Evolutionary conservation across 2,888 invertebrate genomes (phyloP), one percentile per base, ranked within the genome.

Genomic region (Apantesis nais): DNA sequence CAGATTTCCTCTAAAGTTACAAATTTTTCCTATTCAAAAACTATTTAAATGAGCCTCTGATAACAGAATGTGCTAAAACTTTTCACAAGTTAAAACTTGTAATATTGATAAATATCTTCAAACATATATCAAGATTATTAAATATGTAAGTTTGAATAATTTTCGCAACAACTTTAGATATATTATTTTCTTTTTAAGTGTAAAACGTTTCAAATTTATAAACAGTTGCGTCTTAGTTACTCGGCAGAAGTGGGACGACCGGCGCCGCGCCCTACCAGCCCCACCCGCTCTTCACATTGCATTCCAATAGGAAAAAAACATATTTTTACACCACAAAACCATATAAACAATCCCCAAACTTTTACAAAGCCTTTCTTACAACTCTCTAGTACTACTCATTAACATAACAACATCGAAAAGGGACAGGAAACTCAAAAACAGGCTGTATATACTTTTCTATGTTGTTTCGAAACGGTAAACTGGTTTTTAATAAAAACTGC

Each of bases 191-290:
- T 63, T 67, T 70, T 77, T 74, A 81, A 74, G 67, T 75, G 75
- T 48, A 74, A 77, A 78, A 79, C 81, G 76, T 82, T 81, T 74
- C 76, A 81, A 77, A 83, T 72, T 81, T 77, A 82, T 83, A 83
- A 82, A 79, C 80, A 78, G 75, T 76, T 68, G 74, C 73, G 74
- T 74, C 74, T 78, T 73, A 77, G 79, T 76, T 81, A 82, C 79
- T 80, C 79, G 74, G 74, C 79, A 87, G 86, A 93, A 91, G 90
- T 94, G 85, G 94, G 91, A 85, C 93, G 88, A 80, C 88, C 87
- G 88, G 87, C 89, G 90, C 92, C 93, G 93, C 93, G 89, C 94
- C 94, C 92, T 85, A 82, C 74, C 72, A 72, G 74, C 87, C 86
- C 86, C 88, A 84, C 88, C 88, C 85, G 85, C 78, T 69, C 75